These are phyloP conservation scores for Pentalonia nigronervosa DNA, from an alignment of 1,140 invertebrate genomes.

Conservation along the genomic window DNA sequence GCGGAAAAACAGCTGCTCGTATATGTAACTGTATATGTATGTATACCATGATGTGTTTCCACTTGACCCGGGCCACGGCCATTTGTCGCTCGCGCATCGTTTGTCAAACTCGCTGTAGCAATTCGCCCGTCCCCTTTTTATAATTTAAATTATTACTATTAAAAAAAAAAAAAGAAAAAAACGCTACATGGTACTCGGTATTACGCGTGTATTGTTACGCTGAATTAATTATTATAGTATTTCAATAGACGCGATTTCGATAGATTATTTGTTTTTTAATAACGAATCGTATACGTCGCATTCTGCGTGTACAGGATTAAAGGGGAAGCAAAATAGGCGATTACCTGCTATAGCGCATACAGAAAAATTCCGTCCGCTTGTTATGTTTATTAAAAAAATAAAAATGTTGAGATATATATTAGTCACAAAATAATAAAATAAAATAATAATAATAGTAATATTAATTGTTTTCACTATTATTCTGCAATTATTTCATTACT, in stretches of 20 bases:
- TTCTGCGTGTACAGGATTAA: neutral
- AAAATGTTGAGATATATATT: neutral
- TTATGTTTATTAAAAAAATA: neutral
- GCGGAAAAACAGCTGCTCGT: conserved; percentile 35
- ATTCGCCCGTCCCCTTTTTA: conserved; percentile 20
- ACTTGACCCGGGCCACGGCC: conserved; percentile 17
- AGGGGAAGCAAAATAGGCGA: neutral
- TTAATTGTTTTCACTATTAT: too few relatives aligned
- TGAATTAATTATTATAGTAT: neutral
- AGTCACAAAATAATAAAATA: too few relatives aligned
- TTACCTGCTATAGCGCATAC: neutral
- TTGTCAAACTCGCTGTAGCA: conserved; percentile 24
- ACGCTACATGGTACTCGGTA: neutral
- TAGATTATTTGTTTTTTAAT: conserved; percentile 2
- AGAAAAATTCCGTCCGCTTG: neutral
- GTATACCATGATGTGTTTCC: neutral
- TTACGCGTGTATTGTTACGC: neutral
- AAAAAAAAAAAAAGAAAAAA: conserved; percentile 7
- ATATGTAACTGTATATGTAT: neutral
- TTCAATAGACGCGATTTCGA: neutral
- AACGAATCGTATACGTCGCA: neutral
- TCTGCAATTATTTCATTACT: too few relatives aligned
- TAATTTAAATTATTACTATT: conserved; percentile 35
- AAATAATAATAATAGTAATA: too few relatives aligned
- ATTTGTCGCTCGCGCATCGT: conserved; percentile 29